Evolutionary conservation across 2,113 vertebrate genomes (phyloP).

Genomic region (Sorex fumeus): DNA sequence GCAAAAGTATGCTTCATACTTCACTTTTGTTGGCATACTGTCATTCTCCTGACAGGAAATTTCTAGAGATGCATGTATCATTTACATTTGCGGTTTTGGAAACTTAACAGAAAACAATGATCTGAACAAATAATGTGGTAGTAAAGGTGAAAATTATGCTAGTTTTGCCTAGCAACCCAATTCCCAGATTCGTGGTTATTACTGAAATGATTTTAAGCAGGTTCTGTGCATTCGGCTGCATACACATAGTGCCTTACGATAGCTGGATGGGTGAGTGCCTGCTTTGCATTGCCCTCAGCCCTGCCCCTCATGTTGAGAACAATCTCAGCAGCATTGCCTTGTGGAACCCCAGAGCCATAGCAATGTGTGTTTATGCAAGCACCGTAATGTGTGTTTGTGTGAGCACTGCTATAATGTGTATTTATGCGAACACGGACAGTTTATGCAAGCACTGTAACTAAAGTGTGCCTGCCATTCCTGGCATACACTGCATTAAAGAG

Average conservation of each 20-base stretch:
- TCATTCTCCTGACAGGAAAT: conserved; percentile 57
- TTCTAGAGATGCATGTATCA: conserved; percentile 62
- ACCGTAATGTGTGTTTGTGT: too few relatives aligned
- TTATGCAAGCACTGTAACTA: too few relatives aligned
- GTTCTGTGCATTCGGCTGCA: not conserved
- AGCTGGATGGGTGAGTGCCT: too few relatives aligned
- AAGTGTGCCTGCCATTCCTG: too few relatives aligned
- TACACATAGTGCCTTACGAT: not conserved
- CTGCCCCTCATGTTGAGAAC: too few relatives aligned
- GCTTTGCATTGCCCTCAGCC: too few relatives aligned
- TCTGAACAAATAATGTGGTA: conserved; percentile 55
- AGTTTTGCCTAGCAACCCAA: conserved; percentile 60
- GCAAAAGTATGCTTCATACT: not conserved
- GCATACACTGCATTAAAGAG: too few relatives aligned
- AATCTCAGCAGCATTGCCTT: too few relatives aligned
- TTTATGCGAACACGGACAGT: too few relatives aligned
- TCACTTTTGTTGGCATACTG: conserved; percentile 59
- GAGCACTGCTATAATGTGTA: too few relatives aligned
- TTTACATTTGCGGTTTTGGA: conserved; percentile 71
- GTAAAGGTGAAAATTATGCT: conserved; percentile 57
- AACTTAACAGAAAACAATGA: conserved; percentile 64
- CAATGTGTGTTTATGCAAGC: too few relatives aligned
- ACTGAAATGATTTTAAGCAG: conserved; percentile 58
- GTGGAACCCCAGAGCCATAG: too few relatives aligned
- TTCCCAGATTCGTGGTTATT: conserved; percentile 65